These are phyloP conservation scores for Ceratitis capitata DNA, from an alignment of 1,140 invertebrate species.

Conservation along the genomic window DNA sequence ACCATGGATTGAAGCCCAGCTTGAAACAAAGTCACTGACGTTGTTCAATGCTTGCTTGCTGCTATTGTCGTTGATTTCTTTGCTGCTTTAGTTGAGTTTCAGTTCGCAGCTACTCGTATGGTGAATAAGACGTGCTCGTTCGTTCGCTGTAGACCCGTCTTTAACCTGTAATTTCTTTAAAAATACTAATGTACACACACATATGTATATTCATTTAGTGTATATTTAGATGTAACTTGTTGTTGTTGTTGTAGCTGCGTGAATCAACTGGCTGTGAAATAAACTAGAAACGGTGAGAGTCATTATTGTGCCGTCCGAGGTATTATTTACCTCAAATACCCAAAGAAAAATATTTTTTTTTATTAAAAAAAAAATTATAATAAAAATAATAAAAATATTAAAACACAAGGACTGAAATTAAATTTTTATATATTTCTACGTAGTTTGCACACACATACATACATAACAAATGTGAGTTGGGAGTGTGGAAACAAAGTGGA, in stretches of 20 bases:
- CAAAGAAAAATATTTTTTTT: background rate
- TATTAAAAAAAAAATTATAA: too few species aligned
- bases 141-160: background rate
- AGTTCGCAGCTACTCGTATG: constrained; percentile 19
- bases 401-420: too few species aligned
- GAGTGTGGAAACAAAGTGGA: background rate
- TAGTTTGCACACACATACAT: too few species aligned
- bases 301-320: background rate
- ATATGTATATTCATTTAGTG: too few species aligned
- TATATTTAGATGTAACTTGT: too few species aligned
- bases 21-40: background rate
- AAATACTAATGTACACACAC: too few species aligned
- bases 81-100: background rate
- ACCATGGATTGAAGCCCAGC: background rate
- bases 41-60: background rate
- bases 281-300: background rate
- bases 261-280: background rate
- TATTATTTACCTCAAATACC: background rate
- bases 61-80: background rate
- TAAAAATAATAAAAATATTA: too few species aligned
- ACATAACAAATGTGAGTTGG: background rate
- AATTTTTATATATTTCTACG: too few species aligned
- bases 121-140: constrained; percentile 23
- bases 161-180: background rate
- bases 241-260: background rate